Evolutionary conservation across 2,113 vertebrate genomes (phyloP).

Genomic region (Synodontis membranacea): DNA sequence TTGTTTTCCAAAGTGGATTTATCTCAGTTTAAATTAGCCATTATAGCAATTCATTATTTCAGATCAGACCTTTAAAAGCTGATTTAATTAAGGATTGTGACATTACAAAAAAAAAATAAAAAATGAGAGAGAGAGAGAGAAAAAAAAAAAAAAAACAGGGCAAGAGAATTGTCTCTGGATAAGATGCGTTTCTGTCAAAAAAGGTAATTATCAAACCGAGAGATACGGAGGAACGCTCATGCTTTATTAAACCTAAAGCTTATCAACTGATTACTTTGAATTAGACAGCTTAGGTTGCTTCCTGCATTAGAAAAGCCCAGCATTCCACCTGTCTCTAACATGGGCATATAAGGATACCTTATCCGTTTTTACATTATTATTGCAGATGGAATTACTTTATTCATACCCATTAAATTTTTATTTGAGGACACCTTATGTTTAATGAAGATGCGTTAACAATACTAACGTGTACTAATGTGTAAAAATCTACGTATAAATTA

Average conservation of each 20-base stretch:
- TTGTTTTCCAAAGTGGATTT: slow-evolving; percentile 32
- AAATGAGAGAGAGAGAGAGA: no score
- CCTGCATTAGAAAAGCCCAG: not conserved
- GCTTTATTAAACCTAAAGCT: slow-evolving; percentile 31
- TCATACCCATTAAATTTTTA: not conserved
- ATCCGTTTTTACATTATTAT: not conserved
- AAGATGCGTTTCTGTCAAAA: slow-evolving; percentile 26
- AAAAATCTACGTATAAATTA: not conserved
- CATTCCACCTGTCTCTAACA: not conserved
- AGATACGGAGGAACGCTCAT: not conserved
- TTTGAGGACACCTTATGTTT: not conserved
- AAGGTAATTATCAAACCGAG: slow-evolving; percentile 20
- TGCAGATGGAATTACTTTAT: not conserved
- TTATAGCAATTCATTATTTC: slow-evolving; percentile 44
- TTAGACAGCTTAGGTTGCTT: not conserved
- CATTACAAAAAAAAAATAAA: not conserved
- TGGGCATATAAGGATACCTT: not conserved
- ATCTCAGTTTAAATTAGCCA: slow-evolving; percentile 38
- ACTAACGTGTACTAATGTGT: not conserved
- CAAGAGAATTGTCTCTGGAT: not conserved
- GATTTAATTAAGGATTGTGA: slow-evolving; percentile 41
- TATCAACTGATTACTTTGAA: slow-evolving; percentile 22
- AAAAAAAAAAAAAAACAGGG: not conserved
- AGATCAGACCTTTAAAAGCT: slow-evolving; percentile 34
- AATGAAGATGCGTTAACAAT: not conserved